Base-by-base conservation (phyloP, 2,797 vertebrate species). In the Hirundo rustica region DNA sequence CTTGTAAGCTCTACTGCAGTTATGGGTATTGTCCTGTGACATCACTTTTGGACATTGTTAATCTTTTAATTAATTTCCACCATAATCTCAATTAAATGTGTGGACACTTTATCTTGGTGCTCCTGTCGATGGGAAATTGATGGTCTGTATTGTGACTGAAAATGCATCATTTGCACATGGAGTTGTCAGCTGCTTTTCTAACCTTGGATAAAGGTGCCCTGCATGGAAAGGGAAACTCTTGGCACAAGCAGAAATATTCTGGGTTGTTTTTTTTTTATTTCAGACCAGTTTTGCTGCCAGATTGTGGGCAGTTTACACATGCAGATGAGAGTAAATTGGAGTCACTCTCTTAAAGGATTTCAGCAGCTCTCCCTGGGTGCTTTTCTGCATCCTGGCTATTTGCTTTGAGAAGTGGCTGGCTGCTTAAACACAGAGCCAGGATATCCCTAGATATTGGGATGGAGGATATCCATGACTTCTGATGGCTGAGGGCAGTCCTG, bases 81-180 rank as follows among this genome's bases (percentile, higher is more conserved):
- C 27, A 29, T 88, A 95, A 94, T 96, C 88, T 92, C 87, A 95
- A 66, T 92, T 92, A 96, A 82, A 91, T 23, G 81, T 90, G 75
- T 83, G 86, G 92, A 51, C 91, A 88, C 78, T 83, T 95, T 48
- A 58, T 57, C 57, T 75, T 91, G 80, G 75, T 2, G 45, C 64
- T 89, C 54, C 70, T 95, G 89, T 67, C 13, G 23, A 2, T 61
- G 78, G 77, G 76, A 92, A 95, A 92, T 68, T 80, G 51, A 84
- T 91, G 85, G 36, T 72, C 53, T 64, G n/a, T 82, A 5, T 55
- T 93, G 89, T 40, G 67, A 38, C 81, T 81, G 66, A 60, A 77
- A 86, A 76, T 60, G 80, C 61, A 7, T 87, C 38, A 34, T 74
- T 81, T 92, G 68, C 80, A 20, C 26, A 7, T 11, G 88, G 86